Conservation (phyloP, 1,140 invertebrate genomes). For the Tetramorium simillimum region DNA sequence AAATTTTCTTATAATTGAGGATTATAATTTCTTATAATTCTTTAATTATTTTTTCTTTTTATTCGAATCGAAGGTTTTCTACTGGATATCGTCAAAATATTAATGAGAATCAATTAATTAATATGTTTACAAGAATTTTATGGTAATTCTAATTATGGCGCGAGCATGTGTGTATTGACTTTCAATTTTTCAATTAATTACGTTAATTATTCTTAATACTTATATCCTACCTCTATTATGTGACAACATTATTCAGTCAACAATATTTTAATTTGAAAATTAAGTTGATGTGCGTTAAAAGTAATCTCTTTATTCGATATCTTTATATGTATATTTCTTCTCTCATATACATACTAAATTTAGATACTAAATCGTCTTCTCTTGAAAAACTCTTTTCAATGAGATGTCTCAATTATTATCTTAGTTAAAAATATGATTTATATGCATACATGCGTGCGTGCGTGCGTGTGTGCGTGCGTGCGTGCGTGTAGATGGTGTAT, state of each 20-base stretch:
- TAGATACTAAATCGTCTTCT: too few relatives aligned
- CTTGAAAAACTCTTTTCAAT: too few relatives aligned
- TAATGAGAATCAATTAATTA: not conserved
- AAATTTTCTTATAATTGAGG: not conserved
- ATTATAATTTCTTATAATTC: slow-evolving; percentile 2
- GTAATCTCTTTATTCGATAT: not conserved
- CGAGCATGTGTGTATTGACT: not conserved
- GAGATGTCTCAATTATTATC: not conserved
- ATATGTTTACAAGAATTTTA: not conserved
- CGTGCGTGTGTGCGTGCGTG: too few relatives aligned
- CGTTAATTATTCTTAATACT: too few relatives aligned
- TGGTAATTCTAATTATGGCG: not conserved
- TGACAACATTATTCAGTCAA: not conserved
- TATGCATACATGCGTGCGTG: too few relatives aligned
- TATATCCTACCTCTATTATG: not conserved
- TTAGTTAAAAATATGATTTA: not conserved
- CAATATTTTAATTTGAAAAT: not conserved
- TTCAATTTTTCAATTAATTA: not conserved
- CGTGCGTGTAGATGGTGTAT: too few relatives aligned
- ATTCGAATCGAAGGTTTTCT: not conserved
- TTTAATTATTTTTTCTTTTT: not conserved
- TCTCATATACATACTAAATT: not conserved
- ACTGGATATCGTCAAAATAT: not conserved
- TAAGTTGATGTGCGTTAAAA: not conserved
- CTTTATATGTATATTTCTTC: not conserved